Evolutionary conservation across 1,140 invertebrate genomes (phyloP), one percentile per base, ranked within the genome.

Genomic region (Octopus sinensis): DNA sequence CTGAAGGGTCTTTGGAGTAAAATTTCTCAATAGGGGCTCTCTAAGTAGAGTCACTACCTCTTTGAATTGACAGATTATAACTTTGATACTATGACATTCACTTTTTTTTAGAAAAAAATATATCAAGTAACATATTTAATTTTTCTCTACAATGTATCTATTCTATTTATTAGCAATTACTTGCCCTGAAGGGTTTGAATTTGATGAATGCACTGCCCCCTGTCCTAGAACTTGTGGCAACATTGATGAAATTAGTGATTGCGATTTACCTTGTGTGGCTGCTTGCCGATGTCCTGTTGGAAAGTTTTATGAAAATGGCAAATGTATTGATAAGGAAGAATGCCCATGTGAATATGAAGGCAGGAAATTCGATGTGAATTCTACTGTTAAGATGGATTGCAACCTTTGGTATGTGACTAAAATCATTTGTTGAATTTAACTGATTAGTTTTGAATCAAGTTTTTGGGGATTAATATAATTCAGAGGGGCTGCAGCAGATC

Each of bases 281-380:
- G 80, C 82, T 5, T 84, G 84, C 53, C 78, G 81, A 62, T 84
- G 84, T 54, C 80, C 80, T 5, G 23, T 12, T 4, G 82, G 82
- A 9, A 82, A 80, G 6, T 82, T 82, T 62, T 56, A 82, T 5
- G 82, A 84, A 30, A 54, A 84, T 23, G 82, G 82, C 23, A 68
- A 81, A 30, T 84, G 84, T 82, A 82, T 84, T 4, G 62, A 17
- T 43, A 54, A 79, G 52, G 76, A 83, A 23, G 54, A 83, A 10
- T 84, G 84, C 54, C 76, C 81, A 30, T 84, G 84, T 81, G n/a
- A 81, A 76, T 84, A 78, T 53, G 76, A 83, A 53, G 76, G 80
- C 17, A 79, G 78, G 23, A 54, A 30, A 52, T 84, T 80, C 30
- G 23, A 78, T 6, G 52, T 54, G 13, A 80, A 80, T 7, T 53